A percentile compares a stretch with the other conserved stretches of the same genome.
phyloP scores from a whole-genome alignment of 2,888 invertebrate species.

The Pimpla rufipes region DNA sequence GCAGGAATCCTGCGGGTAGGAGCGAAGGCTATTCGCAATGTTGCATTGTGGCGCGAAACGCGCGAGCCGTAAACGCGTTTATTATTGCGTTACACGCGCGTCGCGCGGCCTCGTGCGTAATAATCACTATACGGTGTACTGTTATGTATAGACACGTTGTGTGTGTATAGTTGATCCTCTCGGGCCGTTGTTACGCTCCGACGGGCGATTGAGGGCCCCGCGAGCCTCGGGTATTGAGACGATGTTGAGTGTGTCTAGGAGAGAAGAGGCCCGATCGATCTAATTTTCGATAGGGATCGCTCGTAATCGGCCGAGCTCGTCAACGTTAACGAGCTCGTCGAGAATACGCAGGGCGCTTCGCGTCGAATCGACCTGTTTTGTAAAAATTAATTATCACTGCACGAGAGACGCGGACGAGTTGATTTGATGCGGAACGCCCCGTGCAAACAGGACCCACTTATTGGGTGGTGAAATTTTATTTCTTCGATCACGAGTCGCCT shows the following conservation, averaged over 20 bases:
- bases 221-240: slow-evolving; percentile 29
- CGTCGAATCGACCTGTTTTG: not conserved
- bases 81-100: slow-evolving; percentile 19
- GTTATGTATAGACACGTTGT: slow-evolving; percentile 6
- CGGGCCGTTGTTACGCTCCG: slow-evolving; percentile 26
- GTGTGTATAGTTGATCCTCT: not conserved
- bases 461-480: slow-evolving; percentile 42
- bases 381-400: not conserved
- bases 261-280: slow-evolving; percentile 30
- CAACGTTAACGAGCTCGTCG: slow-evolving; percentile 10
- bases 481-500: slow-evolving; percentile 4
- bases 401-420: not conserved
- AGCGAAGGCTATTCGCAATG: slow-evolving; percentile 12
- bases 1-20: slow-evolving; percentile 6
- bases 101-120: not conserved
- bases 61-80: slow-evolving; percentile 33
- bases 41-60: slow-evolving; percentile 36
- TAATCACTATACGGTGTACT: slow-evolving; percentile 18
- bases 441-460: not conserved
- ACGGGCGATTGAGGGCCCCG: slow-evolving; percentile 12
- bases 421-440: not conserved
- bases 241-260: slow-evolving; percentile 20
- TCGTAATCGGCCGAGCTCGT: slow-evolving; percentile 42
- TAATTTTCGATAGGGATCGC: slow-evolving; percentile 48
- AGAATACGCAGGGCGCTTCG: not conserved